phyloP scores from a whole-genome alignment of 2,113 vertebrate species.

The Diadophis punctatus region DNA sequence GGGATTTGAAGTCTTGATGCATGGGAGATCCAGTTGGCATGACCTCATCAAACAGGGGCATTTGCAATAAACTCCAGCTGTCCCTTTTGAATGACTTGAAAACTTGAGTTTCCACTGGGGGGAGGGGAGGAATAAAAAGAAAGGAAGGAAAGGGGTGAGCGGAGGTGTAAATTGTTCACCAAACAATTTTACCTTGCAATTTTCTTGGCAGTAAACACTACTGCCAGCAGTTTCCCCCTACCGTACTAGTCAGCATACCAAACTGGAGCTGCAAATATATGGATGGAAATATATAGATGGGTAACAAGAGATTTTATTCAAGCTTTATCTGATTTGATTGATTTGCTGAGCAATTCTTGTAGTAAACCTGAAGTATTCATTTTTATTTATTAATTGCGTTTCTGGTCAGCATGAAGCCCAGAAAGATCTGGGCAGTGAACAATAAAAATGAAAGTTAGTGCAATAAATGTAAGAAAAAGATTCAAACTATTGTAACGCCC shows the following conservation, averaged over 20 bases:
- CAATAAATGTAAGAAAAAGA: background rate
- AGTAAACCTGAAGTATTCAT: background rate
- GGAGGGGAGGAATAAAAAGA: background rate
- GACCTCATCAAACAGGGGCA: background rate
- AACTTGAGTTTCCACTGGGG: background rate
- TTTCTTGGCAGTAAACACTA: background rate
- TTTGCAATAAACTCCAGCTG: background rate
- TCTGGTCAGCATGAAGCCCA: background rate
- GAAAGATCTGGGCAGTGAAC: background rate
- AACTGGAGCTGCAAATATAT: background rate
- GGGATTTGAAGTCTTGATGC: no score
- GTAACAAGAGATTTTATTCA: background rate
- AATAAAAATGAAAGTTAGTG: background rate
- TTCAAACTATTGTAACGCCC: background rate
- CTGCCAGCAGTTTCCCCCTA: background rate
- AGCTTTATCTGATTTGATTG: background rate
- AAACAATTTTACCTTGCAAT: background rate
- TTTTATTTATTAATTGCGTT: background rate
- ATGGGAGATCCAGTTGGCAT: background rate
- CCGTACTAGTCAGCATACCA: background rate
- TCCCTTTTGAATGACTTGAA: background rate
- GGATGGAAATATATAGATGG: background rate
- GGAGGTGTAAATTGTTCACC: background rate
- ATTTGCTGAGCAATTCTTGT: background rate
- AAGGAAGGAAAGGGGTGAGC: background rate